These are phyloP conservation scores for Axea sp. DNA, from an alignment of 2,888 invertebrate genomes.

Conservation along the genomic window DNA sequence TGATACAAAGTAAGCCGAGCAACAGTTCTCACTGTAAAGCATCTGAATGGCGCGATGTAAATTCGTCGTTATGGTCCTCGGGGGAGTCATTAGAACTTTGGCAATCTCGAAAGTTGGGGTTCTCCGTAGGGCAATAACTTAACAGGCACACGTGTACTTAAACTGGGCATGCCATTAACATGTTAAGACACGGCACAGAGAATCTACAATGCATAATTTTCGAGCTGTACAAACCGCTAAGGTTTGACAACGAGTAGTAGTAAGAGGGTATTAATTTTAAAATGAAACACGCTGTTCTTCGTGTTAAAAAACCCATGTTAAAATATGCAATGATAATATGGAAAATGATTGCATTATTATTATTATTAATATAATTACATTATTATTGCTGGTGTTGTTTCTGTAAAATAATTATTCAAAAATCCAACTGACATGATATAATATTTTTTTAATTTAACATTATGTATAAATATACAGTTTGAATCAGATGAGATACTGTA, in stretches of 20 bases:
- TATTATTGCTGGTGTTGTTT: too few species aligned
- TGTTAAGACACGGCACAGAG: constrained; percentile 27
- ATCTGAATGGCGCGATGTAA: constrained; percentile 57
- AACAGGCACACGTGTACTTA: constrained; percentile 62
- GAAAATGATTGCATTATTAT: too few species aligned
- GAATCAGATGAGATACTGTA: too few species aligned
- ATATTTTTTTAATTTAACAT: too few species aligned
- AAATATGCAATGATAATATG: constrained; percentile 28
- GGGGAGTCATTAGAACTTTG: constrained; percentile 69
- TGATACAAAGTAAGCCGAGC: too few species aligned
- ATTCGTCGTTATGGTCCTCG: constrained; percentile 64
- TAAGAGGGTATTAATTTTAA: constrained; percentile 39
- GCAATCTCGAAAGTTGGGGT: constrained; percentile 61
- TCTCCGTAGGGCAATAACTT: constrained; percentile 56
- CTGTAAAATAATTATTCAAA: too few species aligned
- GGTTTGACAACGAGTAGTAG: constrained; percentile 18
- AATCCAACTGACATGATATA: too few species aligned
- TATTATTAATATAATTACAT: too few species aligned
- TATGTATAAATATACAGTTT: too few species aligned
- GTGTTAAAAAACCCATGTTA: constrained; percentile 15
- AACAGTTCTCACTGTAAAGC: too few species aligned
- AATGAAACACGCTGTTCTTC: constrained; percentile 38
- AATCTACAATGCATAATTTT: constrained; percentile 40
- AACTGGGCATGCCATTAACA: constrained; percentile 42
- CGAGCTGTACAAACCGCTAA: constrained; percentile 24